Base-by-base conservation (phyloP, 2,888 invertebrate genomes). In the Protula sp. region DNA sequence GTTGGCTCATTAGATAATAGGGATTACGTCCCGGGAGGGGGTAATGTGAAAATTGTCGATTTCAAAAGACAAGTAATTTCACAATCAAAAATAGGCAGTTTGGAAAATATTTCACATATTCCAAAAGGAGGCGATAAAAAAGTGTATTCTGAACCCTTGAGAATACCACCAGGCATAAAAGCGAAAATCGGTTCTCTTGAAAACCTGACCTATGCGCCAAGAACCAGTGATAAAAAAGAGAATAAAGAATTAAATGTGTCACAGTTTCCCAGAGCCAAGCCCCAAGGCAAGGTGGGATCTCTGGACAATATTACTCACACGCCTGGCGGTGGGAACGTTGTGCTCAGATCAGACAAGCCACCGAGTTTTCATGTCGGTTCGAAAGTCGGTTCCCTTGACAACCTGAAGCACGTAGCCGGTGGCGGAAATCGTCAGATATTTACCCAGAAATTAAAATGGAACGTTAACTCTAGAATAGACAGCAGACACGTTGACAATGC, bases 21-120 rank as follows among this genome's bases (percentile, higher is more conserved):
- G 24, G 14, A 5, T 19, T 50, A 50, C 24, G 4, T 22, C 5
- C 50, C 50, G 5, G 50, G 50, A 5, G 50, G 50, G 5, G 45
- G 45, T 38, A 38, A 38, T 38, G 45, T 68, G 60, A 66, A 68
- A 38, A 61, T 53, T 9, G 52, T 59, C 27, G 68, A 66, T 47
- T 45, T 68, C 56, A 63, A 66, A 24, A 66, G 65, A 59, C 66
- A 68, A 55, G 67, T 67, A 5, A 68, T 65, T 30, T 67, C 66
- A 2, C 54, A 63, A 30, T 53, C 51, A 0, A 50, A 38, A 29
- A n/a, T 55, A 24, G 55, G 55, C 2, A 38, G 38, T 26, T 31
- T 19, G 24, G 55, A 55, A 26, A 55, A 55, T 29, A 14, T n/a
- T 26, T 24, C 30, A 14, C 55, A 55, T n/a, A 45, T 24, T 9